phyloP scores from a whole-genome alignment of 2,113 vertebrate species.

The Oryzias javanicus region DNA sequence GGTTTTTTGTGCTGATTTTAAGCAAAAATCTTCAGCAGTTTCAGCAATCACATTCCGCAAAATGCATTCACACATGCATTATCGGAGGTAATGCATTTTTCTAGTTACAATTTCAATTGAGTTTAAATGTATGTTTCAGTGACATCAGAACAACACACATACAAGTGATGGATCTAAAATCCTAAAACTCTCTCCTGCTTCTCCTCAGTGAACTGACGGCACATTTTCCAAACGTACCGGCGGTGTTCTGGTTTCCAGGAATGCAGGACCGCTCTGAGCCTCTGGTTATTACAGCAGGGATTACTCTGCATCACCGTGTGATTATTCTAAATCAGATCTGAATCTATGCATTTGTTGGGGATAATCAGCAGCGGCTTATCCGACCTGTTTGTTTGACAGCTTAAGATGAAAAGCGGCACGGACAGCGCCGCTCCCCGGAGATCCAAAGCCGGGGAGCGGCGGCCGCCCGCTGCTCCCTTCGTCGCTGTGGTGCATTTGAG shows the following conservation, averaged over 20 bases:
- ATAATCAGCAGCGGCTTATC: constrained; percentile 30
- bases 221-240: not conserved
- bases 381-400: constrained; percentile 10
- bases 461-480: no score
- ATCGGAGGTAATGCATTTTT: no score
- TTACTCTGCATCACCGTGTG: constrained; percentile 23
- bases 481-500: not conserved
- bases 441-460: constrained; percentile 1
- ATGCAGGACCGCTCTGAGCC: constrained; percentile 3
- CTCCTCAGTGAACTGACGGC: no score
- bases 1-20: no score
- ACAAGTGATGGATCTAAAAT: no score
- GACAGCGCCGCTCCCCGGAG: constrained; percentile 8
- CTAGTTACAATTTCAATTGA: no score
- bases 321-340: constrained; percentile 32
- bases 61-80: no score
- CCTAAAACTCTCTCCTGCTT: no score
- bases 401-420: constrained; percentile 11
- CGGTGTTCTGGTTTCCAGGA: not conserved
- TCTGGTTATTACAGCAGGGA: constrained; percentile 16
- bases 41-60: no score
- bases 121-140: no score
- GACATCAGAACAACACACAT: no score
- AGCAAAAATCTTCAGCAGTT: no score
- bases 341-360: constrained; percentile 31